phyloP scores from a whole-genome alignment of 2,113 vertebrate species.

The Cichladusa arquata region DNA sequence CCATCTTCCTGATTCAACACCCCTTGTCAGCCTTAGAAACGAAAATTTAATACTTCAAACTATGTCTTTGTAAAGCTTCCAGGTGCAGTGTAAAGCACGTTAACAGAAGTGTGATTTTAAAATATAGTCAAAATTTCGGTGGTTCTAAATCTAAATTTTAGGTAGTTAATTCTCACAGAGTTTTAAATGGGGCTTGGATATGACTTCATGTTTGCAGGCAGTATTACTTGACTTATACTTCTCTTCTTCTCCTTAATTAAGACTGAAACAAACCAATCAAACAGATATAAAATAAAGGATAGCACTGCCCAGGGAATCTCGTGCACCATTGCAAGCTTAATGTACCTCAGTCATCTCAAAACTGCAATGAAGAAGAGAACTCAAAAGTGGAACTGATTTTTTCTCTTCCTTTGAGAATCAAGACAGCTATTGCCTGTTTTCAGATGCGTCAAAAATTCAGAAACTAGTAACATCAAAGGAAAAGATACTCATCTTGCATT shows the following conservation, averaged over 20 bases:
- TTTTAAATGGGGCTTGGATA: neutral
- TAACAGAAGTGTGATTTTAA: neutral
- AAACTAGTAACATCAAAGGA: neutral
- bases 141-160: neutral
- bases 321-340: neutral
- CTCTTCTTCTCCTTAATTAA: conserved; percentile 20
- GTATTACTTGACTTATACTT: neutral
- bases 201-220: neutral
- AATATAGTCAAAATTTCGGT: neutral
- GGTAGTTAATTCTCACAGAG: neutral
- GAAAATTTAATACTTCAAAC: neutral
- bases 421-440: neutral
- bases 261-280: neutral
- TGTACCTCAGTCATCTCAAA: neutral
- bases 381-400: neutral
- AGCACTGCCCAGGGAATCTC: neutral
- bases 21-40: neutral
- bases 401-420: neutral
- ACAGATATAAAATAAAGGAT: neutral
- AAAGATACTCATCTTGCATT: neutral
- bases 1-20: neutral
- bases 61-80: neutral
- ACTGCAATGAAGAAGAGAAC: neutral
- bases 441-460: neutral
- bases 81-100: neutral